Evolutionary conservation across 2,113 vertebrate genomes (phyloP), one percentile per base, ranked within the genome.

Genomic region (Hydrolagus affinis): DNA sequence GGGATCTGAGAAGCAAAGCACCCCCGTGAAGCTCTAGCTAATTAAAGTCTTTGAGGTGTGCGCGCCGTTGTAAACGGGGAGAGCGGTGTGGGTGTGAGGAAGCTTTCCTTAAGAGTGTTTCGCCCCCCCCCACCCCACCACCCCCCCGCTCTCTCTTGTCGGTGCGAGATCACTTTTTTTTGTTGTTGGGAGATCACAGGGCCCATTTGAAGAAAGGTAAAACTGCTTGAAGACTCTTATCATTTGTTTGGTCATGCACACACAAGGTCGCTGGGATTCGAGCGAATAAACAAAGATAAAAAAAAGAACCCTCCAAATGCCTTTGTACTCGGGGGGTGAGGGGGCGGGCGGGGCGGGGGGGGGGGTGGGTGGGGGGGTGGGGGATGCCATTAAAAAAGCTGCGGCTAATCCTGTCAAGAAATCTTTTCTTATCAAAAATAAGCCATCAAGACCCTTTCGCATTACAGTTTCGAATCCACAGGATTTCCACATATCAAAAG

Each of bases 241-340:
- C 78, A 83, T 66, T 83, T 83, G 78, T 83, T 75, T 83, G 78
- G 78, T 62, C 78, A n/a, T n/a, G n/a, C n/a, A 64, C 64, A 83
- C 78, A 66, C 60, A 83, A 83, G 78, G 78, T 83, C 78, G 66
- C 78, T 83, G 78, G 66, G 62, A 66, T 83, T 83, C 64, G 59
- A 17, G 10, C 64, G 62, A 28, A 66, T 83, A 83, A 83, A 83
- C 78, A 83, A n/a, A n/a, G 78, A 83, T 83, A 62, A 83, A n/a
- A n/a, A n/a, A n/a, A n/a, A n/a, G n/a, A n/a, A 66, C 66, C 60
- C 17, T 30, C 25, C 60, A 66, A 83, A 83, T 66, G 64, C 78
- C 78, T 83, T 83, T 83, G 78, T 83, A 83, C 78, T 83, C 66
- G 62, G 78, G 62, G 66, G n/a, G n/a, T n/a, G n/a, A n/a, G n/a